phyloP scores from a whole-genome alignment of 2,888 invertebrate species.

The Erebia aethiops region DNA sequence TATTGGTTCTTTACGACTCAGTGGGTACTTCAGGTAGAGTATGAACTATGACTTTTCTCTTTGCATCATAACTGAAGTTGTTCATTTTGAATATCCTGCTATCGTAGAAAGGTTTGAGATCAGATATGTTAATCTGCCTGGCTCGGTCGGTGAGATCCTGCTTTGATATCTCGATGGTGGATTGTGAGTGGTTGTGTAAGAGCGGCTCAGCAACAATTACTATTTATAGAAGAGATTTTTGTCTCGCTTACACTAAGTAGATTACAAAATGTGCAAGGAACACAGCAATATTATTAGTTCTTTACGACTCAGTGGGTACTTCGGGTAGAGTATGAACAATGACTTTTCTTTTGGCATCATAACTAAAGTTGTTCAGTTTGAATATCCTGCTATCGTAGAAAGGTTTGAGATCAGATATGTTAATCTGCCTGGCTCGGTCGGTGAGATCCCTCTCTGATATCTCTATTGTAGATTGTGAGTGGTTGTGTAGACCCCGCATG shows the following conservation, averaged over 20 bases:
- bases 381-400: constrained; percentile 97
- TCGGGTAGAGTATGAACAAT: constrained; percentile 92
- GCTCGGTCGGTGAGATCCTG: constrained; percentile 88
- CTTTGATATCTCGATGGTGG: constrained; percentile 91
- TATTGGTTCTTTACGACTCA: constrained; percentile 46
- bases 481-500: constrained; percentile 87
- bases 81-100: constrained; percentile 95
- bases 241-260: neutral
- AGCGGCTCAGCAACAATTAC: no score
- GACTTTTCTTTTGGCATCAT: constrained; percentile 91
- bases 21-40: constrained; percentile 85
- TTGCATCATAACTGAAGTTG: constrained; percentile 92
- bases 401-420: constrained; percentile 92
- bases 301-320: constrained; percentile 58
- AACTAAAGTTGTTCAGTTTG: constrained; percentile 92
- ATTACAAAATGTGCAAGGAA: neutral
- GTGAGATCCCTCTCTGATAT: constrained; percentile 87
- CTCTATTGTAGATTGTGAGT: constrained; percentile 88
- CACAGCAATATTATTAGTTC: constrained; percentile 21
- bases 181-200: constrained; percentile 85
- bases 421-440: constrained; percentile 94
- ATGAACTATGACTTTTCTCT: constrained; percentile 93
- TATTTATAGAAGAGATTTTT: neutral
- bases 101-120: constrained; percentile 94
- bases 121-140: constrained; percentile 94